Percentiles rank a stretch among this genome's conserved stretches.
Evolutionary conservation across 1,140 invertebrate species (phyloP).

Genomic region (Zaprionus taronus): DNA sequence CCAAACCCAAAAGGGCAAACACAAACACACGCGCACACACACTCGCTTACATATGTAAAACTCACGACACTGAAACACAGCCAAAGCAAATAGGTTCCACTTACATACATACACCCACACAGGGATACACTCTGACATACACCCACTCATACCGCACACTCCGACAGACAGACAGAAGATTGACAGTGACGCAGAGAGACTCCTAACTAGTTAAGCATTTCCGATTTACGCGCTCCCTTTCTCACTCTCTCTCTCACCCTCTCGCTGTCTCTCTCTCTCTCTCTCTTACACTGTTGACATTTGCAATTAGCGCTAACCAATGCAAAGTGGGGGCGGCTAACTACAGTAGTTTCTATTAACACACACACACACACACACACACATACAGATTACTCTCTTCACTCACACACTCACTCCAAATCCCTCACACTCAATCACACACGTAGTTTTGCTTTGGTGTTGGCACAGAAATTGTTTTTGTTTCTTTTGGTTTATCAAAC

Average conservation of each 20-base stretch:
- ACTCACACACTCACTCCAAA: conserved; percentile 6
- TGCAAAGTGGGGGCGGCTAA: conserved; percentile 68
- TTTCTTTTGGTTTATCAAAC: conserved; percentile 28
- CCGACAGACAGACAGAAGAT: conserved; percentile 18
- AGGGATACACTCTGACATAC: neutral
- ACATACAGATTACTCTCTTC: conserved; percentile 13
- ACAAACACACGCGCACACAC: conserved; percentile 35
- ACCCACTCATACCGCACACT: neutral
- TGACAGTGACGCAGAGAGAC: conserved; percentile 20
- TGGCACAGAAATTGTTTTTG: conserved; percentile 43
- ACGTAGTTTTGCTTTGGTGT: conserved; percentile 65
- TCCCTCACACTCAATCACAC: conserved; percentile 27
- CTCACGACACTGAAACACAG: conserved; percentile 55
- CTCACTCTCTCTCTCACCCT: neutral
- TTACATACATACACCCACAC: conserved; percentile 16
- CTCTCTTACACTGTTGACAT: conserved; percentile 67
- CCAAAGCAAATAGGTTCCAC: conserved; percentile 52
- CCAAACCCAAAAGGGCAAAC: conserved; percentile 48
- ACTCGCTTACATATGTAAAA: conserved; percentile 22
- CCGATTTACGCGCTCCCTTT: conserved; percentile 69
- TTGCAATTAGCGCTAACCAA: conserved; percentile 81
- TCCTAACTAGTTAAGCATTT: conserved; percentile 77
- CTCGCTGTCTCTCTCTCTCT: conserved; percentile 23
- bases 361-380: conserved; percentile 43
- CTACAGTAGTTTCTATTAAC: conserved; percentile 74